Evolutionary conservation across 2,888 invertebrate species (phyloP).

Genomic region (Smittia aterrima): DNA sequence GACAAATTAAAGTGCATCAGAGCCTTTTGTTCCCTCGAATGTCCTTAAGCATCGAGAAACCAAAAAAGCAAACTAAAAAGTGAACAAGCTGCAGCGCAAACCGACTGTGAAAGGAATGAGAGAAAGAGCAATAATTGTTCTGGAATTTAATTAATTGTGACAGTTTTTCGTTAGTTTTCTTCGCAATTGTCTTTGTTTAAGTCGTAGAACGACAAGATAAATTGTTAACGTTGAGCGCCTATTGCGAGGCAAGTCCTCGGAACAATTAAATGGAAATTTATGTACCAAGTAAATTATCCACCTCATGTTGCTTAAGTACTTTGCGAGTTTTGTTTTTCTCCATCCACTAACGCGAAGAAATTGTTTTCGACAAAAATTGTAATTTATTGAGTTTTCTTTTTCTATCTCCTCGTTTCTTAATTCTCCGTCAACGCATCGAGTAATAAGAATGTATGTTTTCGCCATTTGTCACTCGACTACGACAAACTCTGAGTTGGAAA

Average conservation of each 20-base stretch:
- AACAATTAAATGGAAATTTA: slow-evolving; percentile 38
- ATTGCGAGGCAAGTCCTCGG: neutral
- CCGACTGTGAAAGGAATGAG: neutral
- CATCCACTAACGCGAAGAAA: neutral
- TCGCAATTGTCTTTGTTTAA: neutral
- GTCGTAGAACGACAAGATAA: neutral
- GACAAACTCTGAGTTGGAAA: neutral
- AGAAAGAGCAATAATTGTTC: slow-evolving; percentile 24
- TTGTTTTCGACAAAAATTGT: slow-evolving; percentile 17
- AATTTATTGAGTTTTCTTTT: too few relatives aligned
- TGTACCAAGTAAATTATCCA: slow-evolving; percentile 25
- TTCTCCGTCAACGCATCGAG: neutral
- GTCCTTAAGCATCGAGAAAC: neutral
- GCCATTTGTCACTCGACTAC: neutral
- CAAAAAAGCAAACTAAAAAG: neutral
- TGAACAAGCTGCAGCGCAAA: neutral
- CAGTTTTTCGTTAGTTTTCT: slow-evolving; percentile 28
- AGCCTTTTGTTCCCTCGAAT: neutral
- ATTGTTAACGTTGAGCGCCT: neutral
- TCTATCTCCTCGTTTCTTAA: neutral
- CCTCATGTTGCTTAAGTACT: slow-evolving; percentile 25
- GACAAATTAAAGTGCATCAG: neutral
- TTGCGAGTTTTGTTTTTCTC: neutral
- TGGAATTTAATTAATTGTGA: slow-evolving; percentile 38
- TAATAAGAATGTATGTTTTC: slow-evolving; percentile 7